Conservation (phyloP, 2,888 invertebrate genomes). For the Boloria selene region DNA sequence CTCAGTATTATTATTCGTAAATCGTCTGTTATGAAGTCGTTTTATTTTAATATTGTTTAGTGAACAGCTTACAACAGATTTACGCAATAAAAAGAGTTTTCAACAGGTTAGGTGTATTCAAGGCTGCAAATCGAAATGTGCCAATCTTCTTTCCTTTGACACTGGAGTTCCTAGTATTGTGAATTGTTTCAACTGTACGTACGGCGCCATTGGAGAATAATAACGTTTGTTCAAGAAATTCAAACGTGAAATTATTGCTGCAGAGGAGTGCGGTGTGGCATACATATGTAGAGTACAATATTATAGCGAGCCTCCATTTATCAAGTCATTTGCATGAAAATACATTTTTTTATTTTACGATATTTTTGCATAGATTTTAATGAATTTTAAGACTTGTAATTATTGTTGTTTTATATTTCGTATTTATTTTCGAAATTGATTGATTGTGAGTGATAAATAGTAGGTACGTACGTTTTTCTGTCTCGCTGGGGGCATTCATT, state of each 20-base stretch:
- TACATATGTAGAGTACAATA: conserved; percentile 55
- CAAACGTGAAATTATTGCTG: conserved; percentile 74
- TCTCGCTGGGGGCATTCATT: no score
- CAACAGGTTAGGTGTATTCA: conserved; percentile 5
- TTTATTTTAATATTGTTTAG: conserved; percentile 26
- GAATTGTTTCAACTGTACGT: conserved; percentile 74
- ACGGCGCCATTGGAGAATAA: conserved; percentile 71
- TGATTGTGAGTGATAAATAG: no score
- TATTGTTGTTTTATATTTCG: no score
- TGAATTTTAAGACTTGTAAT: no score
- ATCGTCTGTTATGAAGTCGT: conserved; percentile 20
- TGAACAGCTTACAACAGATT: no score
- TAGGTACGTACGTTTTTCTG: no score
- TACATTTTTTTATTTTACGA: conserved; percentile 29
- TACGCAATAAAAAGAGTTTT: background rate
- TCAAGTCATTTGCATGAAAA: conserved; percentile 52
- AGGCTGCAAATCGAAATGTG: conserved; percentile 34
- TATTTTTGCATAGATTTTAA: no score
- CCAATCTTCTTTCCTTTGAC: conserved; percentile 73
- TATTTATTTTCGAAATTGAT: no score
- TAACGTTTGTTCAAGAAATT: conserved; percentile 77
- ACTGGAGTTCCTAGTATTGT: conserved; percentile 69
- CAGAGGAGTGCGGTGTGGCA: conserved; percentile 51
- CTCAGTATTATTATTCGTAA: conserved; percentile 28
- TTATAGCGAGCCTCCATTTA: conserved; percentile 48